phyloP scores from a whole-genome alignment of 2,113 vertebrate genomes.

The Pelecanus crispus region DNA sequence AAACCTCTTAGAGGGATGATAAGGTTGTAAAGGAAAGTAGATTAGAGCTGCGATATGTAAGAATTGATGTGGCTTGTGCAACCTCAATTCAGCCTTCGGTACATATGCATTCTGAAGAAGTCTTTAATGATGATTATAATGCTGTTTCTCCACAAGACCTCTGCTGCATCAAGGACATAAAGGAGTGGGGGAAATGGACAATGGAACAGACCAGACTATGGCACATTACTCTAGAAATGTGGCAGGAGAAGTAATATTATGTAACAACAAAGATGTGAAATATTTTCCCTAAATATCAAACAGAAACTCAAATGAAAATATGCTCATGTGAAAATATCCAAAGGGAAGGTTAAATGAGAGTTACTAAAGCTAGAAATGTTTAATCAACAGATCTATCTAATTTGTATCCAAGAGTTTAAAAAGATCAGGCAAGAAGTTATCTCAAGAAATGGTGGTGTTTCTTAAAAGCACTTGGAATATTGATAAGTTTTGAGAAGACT shows the following conservation, averaged over 20 bases:
- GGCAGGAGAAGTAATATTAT: not conserved
- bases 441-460: not conserved
- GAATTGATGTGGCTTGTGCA: not conserved
- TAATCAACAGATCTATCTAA: not conserved
- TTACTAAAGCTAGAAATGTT: not conserved
- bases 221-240: not conserved
- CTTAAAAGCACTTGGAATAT: not conserved
- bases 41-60: not conserved
- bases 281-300: not conserved
- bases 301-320: not conserved
- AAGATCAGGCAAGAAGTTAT: not conserved
- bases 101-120: not conserved
- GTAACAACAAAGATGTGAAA: not conserved
- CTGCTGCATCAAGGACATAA: not conserved
- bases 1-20: slow-evolving; percentile 13
- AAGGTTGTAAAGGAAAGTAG: slow-evolving; percentile 22
- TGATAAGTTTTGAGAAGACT: not conserved
- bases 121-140: not conserved
- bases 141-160: not conserved
- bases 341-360: not conserved
- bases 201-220: not conserved
- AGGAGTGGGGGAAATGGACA: not conserved
- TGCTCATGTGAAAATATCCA: not conserved
- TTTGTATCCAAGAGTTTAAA: not conserved
- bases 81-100: not conserved